Conservation (phyloP, 2,797 vertebrate species). For the Microctenopoma lineatum region DNA sequence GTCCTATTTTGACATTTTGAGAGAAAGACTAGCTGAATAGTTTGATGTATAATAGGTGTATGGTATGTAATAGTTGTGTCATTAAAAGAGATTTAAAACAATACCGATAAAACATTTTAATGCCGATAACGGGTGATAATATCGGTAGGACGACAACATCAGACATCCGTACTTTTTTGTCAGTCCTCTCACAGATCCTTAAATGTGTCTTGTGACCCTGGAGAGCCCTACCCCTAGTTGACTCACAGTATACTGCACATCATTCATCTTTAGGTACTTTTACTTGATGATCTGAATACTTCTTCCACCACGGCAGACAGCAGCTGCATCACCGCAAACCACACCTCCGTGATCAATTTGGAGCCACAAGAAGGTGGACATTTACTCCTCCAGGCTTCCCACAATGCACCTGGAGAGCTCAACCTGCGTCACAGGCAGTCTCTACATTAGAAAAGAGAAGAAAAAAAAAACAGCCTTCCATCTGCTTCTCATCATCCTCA, state of each 20-base stretch:
- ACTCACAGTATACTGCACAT: background rate
- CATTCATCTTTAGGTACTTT: slow-evolving; percentile 19
- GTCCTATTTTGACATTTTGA: too few species aligned
- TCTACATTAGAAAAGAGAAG: slow-evolving; percentile 21
- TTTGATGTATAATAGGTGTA: too few species aligned
- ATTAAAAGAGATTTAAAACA: too few species aligned
- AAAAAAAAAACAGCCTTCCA: slow-evolving; percentile 58
- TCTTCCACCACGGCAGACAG: slow-evolving; percentile 36
- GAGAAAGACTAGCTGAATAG: too few species aligned
- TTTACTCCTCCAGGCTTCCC: slow-evolving; percentile 58
- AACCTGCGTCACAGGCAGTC: slow-evolving; percentile 73
- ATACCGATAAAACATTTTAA: too few species aligned
- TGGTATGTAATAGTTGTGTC: too few species aligned
- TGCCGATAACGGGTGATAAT: too few species aligned
- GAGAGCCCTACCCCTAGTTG: background rate
- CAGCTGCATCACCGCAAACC: slow-evolving; percentile 55
- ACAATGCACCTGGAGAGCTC: slow-evolving; percentile 78
- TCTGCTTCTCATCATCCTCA: slow-evolving; percentile 80
- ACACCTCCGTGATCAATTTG: slow-evolving; percentile 35
- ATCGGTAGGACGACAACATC: too few species aligned
- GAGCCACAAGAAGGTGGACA: slow-evolving; percentile 55
- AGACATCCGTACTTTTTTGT: too few species aligned
- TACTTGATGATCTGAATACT: slow-evolving; percentile 15
- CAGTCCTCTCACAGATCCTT: background rate
- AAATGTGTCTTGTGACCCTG: background rate